phyloP scores from a whole-genome alignment of 2,113 vertebrate species.

The Miniopterus natalensis region DNA sequence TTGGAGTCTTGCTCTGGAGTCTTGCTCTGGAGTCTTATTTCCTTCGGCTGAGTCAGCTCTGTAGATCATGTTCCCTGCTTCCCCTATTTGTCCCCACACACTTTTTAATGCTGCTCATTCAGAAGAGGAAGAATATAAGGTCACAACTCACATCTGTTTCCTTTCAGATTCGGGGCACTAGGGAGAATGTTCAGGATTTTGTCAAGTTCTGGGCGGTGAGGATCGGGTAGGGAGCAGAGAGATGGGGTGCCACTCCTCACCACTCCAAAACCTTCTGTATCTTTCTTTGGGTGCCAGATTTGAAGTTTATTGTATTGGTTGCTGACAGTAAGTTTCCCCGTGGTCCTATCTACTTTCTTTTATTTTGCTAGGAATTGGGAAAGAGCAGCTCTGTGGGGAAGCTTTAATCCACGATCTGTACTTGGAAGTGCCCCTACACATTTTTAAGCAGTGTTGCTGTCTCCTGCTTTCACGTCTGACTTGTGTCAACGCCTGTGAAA shows the following conservation, averaged over 20 bases:
- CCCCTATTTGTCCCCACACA: not conserved
- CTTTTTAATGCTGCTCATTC: not conserved
- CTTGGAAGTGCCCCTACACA: not conserved
- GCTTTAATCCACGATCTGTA: not conserved
- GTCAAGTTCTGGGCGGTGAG: not conserved
- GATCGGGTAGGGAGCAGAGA: not conserved
- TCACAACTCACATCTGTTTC: not conserved
- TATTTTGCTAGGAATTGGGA: constrained; percentile 33
- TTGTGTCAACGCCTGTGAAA: not conserved
- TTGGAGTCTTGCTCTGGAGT: not conserved
- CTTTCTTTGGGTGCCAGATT: not conserved
- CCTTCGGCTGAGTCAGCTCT: not conserved
- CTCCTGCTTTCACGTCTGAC: not conserved
- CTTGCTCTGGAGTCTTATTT: not conserved
- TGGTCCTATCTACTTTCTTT: constrained; percentile 3
- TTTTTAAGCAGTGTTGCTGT: not conserved
- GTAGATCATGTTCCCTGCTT: not conserved
- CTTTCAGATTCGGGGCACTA: not conserved
- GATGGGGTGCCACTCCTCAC: not conserved
- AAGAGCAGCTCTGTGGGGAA: not conserved
- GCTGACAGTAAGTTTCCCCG: not conserved
- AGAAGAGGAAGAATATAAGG: not conserved
- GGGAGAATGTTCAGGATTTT: not conserved
- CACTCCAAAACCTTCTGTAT: not conserved
- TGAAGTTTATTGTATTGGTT: not conserved